Conservation (phyloP, 2,888 invertebrate species). For the Pilophorus perplexus region DNA sequence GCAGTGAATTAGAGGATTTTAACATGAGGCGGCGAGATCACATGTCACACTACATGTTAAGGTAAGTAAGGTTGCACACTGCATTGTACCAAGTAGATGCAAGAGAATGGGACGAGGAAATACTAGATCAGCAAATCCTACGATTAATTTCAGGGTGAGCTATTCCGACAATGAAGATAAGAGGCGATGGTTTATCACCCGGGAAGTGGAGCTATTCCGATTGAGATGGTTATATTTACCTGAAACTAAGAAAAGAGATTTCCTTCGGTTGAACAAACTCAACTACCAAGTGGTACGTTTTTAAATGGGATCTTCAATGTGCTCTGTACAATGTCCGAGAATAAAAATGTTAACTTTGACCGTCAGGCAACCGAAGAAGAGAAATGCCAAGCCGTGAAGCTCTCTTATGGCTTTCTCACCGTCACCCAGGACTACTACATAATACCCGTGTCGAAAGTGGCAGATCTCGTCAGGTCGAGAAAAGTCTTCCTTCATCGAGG, state of each 20-base stretch:
- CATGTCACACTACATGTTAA: constrained; percentile 88
- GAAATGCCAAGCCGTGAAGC: constrained; percentile 61
- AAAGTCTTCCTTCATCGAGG: constrained; percentile 78
- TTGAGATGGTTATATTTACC: constrained; percentile 68
- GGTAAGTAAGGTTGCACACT: no score
- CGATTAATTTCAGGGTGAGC: no score
- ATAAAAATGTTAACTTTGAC: constrained; percentile 26
- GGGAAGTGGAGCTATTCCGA: constrained; percentile 87
- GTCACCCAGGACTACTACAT: constrained; percentile 71
- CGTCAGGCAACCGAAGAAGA: constrained; percentile 64
- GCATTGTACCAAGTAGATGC: no score
- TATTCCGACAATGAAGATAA: constrained; percentile 86
- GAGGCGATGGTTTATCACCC: constrained; percentile 79
- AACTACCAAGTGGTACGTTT: constrained; percentile 55
- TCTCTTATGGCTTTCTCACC: constrained; percentile 61
- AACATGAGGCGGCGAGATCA: constrained; percentile 75
- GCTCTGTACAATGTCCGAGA: no score
- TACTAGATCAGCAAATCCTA: no score
- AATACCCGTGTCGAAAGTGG: constrained; percentile 81
- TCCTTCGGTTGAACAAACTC: constrained; percentile 67
- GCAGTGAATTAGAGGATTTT: constrained; percentile 59
- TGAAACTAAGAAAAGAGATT: constrained; percentile 62
- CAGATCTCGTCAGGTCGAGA: constrained; percentile 75
- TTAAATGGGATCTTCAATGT: no score
- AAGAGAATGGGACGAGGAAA: no score